Conservation (phyloP, 2,113 vertebrate species). For the Nymphicus hollandicus region DNA sequence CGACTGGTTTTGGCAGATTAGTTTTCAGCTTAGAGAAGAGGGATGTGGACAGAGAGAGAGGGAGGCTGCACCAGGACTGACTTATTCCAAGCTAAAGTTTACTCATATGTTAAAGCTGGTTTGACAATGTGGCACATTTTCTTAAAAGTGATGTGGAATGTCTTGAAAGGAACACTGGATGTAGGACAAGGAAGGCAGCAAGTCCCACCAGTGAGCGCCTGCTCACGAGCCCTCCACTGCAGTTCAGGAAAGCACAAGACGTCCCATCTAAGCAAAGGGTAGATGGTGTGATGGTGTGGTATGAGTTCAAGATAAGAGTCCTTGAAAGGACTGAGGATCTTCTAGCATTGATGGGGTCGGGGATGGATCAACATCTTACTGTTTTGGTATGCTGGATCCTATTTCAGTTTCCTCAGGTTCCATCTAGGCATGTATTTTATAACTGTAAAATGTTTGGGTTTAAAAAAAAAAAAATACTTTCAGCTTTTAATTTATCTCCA, state of each 20-base stretch:
- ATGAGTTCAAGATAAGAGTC: not conserved
- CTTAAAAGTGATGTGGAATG: not conserved
- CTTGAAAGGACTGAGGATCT: not conserved
- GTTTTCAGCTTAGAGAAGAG: not conserved
- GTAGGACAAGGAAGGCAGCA: not conserved
- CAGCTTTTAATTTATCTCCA: not conserved
- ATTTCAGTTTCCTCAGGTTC: not conserved
- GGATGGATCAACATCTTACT: not conserved
- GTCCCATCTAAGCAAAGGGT: not conserved
- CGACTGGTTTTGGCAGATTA: not conserved
- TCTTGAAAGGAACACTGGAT: not conserved
- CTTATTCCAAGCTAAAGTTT: not conserved
- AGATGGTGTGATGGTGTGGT: not conserved
- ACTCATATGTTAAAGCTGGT: not conserved
- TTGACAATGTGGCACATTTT: not conserved
- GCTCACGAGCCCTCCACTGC: not conserved
- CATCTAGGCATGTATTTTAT: not conserved
- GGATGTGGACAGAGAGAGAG: not conserved
- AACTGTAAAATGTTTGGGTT: not conserved
- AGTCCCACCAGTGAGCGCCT: not conserved
- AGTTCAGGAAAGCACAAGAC: not conserved
- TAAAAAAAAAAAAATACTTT: not conserved
- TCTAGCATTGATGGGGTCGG: not conserved
- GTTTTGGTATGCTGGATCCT: not conserved
- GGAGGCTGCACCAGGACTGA: not conserved